Base-by-base conservation (phyloP, 2,113 vertebrate genomes). In the Cervus canadensis region DNA sequence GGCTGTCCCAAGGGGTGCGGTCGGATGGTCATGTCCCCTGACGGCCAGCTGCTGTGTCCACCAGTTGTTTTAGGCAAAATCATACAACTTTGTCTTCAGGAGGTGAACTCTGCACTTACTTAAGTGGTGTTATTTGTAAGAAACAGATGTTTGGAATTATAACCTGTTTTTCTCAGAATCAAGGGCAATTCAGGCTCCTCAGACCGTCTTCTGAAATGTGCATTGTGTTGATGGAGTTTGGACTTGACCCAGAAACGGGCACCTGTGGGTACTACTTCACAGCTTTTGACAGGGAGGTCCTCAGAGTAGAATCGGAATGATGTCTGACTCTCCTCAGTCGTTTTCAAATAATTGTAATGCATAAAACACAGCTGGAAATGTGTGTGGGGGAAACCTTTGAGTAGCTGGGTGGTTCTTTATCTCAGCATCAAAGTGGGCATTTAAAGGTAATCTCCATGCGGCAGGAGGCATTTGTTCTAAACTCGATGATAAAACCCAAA, bases 11-110 rank as follows among this genome's bases (percentile, higher is more conserved):
- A 26, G 60, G 15, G 33, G 1, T 3, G 21, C 15, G 0, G 8
- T 7, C 1, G 0, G 10, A 2, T 0, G 16, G 7, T 4, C 17
- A 1, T 1, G 0, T 16, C 30, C 43, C 6, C 28, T 0, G 3
- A 7, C 0, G 0, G 6, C n/a, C 1, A 3, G 36, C 52, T 33
- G 30, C 71, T 36, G 33, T 3, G 50, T 16, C 26, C 30, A 71
- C 15, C 5, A 13, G 25, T 11, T 1, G 40, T 48, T 50, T 64
- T 0, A 25, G 28, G 56, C 48, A 28, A 17, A 26, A 82, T 25
- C 16, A 1, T 3, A 30, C 17, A 67, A 5, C 23, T 79, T 48
- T 0, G 0, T 21, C 76, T 36, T 57, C 2, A 52, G 90, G 43
- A 19, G 4, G 2, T 7, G 57, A 21, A 17, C 84, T 33, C 94